These are phyloP conservation scores for Acrossocheilus wenchowensis DNA, from an alignment of 2,797 vertebrate genomes.

Conservation along the genomic window DNA sequence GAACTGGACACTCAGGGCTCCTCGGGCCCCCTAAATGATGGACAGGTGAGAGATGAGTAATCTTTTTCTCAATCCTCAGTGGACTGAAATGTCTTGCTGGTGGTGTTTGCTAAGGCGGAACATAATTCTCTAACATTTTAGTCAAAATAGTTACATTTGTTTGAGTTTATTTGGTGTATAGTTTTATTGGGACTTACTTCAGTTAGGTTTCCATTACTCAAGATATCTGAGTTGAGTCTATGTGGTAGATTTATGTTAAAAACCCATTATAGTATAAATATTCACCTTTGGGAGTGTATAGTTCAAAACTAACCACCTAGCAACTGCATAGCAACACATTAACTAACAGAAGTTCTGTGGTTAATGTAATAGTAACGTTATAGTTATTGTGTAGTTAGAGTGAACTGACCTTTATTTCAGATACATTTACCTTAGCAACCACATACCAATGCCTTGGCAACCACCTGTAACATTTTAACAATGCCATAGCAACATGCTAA, in stretches of 20 bases:
- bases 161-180: not conserved
- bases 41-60: constrained; percentile 52
- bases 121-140: not conserved
- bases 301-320: not conserved
- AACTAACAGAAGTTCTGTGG: not conserved
- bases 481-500: not conserved
- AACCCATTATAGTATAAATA: not conserved
- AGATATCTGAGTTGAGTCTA: not conserved
- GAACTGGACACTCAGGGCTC: constrained; percentile 21
- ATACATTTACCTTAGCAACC: not conserved
- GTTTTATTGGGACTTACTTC: not conserved
- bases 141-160: not conserved
- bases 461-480: not conserved
- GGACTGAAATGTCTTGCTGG: not conserved
- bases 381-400: not conserved
- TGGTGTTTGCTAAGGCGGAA: not conserved
- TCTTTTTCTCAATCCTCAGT: constrained; percentile 3
- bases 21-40: constrained; percentile 51
- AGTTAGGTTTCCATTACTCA: not conserved
- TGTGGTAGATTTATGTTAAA: not conserved
- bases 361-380: not conserved
- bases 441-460: not conserved
- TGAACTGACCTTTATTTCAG: not conserved
- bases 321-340: not conserved
- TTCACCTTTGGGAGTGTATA: not conserved